Percentiles rank a stretch among this genome's conserved stretches.
Conservation (phyloP, 1,140 invertebrate species). For the Trigoniulus corallinus region DNA sequence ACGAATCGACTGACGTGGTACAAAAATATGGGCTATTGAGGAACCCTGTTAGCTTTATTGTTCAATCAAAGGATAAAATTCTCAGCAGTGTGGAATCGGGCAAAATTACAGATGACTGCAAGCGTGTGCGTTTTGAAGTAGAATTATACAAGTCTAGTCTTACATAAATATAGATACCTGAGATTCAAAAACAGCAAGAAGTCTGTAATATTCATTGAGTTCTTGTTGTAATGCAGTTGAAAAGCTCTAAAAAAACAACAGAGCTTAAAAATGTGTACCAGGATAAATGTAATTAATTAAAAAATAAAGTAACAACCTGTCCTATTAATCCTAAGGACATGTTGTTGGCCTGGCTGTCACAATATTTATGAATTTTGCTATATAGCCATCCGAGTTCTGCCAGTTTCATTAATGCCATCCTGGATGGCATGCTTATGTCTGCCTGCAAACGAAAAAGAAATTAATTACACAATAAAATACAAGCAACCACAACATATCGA, state of each 20-base stretch:
- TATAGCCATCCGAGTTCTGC: constrained; percentile 76
- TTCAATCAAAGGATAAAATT: no score
- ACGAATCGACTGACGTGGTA: no score
- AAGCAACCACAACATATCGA: constrained; percentile 7
- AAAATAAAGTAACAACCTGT: constrained; percentile 28
- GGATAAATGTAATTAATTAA: background rate
- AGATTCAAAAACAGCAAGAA: constrained; percentile 71
- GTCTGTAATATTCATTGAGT: constrained; percentile 68
- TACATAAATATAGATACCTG: constrained; percentile 33
- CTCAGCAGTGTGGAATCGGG: no score
- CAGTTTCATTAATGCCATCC: constrained; percentile 43
- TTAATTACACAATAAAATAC: background rate
- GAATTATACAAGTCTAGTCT: background rate
- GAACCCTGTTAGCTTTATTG: no score
- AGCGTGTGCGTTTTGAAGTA: no score
- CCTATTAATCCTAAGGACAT: constrained; percentile 49
- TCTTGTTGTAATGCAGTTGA: constrained; percentile 68
- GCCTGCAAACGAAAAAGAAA: constrained; percentile 17
- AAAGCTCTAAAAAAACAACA: constrained; percentile 39
- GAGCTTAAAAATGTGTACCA: background rate
- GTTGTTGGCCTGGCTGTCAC: constrained; percentile 33
- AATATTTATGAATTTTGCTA: constrained; percentile 51
- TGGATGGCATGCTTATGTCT: constrained; percentile 26
- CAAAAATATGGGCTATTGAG: no score
- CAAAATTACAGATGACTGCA: no score